These are phyloP conservation scores for Drosophila vallismaia DNA, from an alignment of 2,888 invertebrate species.

Conservation along the genomic window DNA sequence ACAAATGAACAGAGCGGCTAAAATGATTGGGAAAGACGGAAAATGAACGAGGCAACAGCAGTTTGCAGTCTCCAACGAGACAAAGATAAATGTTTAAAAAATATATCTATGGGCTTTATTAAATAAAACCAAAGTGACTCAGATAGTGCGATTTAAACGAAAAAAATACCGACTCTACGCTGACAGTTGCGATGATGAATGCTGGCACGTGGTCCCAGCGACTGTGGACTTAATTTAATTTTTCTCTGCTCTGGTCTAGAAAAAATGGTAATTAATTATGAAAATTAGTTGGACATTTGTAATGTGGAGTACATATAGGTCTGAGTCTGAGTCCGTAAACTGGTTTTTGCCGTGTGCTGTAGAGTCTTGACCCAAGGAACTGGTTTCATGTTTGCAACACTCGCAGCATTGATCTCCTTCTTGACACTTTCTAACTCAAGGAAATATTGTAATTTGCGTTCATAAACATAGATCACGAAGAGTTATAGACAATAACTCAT, in stretches of 20 bases:
- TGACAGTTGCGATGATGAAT: constrained; percentile 45
- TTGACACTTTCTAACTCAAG: constrained; percentile 2
- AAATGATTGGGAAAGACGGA: neutral
- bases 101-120: constrained; percentile 2
- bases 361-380: constrained; percentile 12
- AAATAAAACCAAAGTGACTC: constrained; percentile 19
- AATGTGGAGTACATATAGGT: constrained; percentile 21
- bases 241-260: constrained; percentile 16
- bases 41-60: constrained; percentile 33
- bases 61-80: constrained; percentile 48
- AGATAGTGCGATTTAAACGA: constrained; percentile 35
- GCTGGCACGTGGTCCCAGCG: constrained; percentile 54
- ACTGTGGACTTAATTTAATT: constrained; percentile 30
- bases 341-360: constrained; percentile 12
- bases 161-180: constrained; percentile 5
- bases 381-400: constrained; percentile 11
- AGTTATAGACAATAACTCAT: constrained; percentile 24
- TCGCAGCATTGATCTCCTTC: neutral
- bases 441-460: constrained; percentile 7
- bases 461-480: neutral
- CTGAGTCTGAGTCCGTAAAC: constrained; percentile 9
- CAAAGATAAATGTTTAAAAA: constrained; percentile 23
- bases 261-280: constrained; percentile 39
- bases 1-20: constrained; percentile 31
- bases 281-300: constrained; percentile 35